These are phyloP conservation scores for Allophyes oxyacanthae DNA, from an alignment of 2,888 invertebrate species.

Conservation along the genomic window DNA sequence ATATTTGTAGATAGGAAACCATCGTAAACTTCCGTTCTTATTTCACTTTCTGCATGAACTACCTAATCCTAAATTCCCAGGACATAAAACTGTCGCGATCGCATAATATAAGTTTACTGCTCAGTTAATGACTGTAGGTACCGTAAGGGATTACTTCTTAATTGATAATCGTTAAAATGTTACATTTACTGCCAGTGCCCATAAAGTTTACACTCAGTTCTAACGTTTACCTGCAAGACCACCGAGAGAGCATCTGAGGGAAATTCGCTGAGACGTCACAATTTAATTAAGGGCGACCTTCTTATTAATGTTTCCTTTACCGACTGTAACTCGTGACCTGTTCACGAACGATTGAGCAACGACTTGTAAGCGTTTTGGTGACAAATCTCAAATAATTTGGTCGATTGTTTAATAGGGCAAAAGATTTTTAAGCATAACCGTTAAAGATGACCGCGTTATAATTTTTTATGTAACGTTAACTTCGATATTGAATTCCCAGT, in stretches of 20 bases:
- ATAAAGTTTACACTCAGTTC: conserved; percentile 67
- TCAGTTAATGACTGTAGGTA: conserved; percentile 60
- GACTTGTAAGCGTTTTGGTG: conserved; percentile 63
- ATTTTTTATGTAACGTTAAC: conserved; percentile 16
- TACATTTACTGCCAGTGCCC: conserved; percentile 68
- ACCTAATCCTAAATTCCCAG: conserved; percentile 37
- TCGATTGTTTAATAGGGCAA: conserved; percentile 42
- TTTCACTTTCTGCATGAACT: conserved; percentile 7
- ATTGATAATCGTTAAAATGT: conserved; percentile 71
- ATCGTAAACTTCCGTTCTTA: not conserved
- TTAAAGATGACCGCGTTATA: conserved; percentile 7
- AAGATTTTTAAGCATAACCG: conserved; percentile 17
- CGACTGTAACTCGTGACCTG: conserved; percentile 52
- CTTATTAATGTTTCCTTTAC: conserved; percentile 76
- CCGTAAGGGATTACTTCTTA: conserved; percentile 53
- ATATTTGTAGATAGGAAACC: too few relatives aligned
- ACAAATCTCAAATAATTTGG: conserved; percentile 50
- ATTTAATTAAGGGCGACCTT: conserved; percentile 81
- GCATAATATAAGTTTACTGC: conserved; percentile 51
- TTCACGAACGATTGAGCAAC: conserved; percentile 71
- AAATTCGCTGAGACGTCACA: conserved; percentile 87
- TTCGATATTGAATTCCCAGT: too few relatives aligned
- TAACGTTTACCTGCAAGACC: conserved; percentile 73
- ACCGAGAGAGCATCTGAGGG: conserved; percentile 68
- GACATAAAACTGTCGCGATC: conserved; percentile 58